These are phyloP conservation scores for Sarcophaga peregrina DNA, from an alignment of 1,140 invertebrate genomes.

Conservation along the genomic window DNA sequence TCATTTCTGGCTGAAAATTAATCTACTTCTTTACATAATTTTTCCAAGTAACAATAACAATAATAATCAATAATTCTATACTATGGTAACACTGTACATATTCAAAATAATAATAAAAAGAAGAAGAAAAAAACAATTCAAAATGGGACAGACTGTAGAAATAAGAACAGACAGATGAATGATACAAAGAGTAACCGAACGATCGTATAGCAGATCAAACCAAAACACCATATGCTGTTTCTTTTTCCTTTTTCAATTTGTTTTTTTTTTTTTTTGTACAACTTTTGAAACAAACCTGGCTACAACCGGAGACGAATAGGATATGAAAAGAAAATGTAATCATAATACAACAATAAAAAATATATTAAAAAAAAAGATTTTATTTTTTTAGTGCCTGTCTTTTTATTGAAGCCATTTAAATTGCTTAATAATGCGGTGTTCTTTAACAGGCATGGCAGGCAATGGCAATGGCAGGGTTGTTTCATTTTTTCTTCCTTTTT, in stretches of 20 bases:
- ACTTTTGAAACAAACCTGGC: not conserved
- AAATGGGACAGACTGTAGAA: not conserved
- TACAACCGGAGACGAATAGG: not conserved
- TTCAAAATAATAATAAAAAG: not conserved
- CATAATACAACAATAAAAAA: not conserved
- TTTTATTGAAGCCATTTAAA: conserved; percentile 12
- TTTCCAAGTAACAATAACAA: no score
- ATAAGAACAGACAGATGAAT: conserved; percentile 9
- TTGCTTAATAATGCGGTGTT: not conserved
- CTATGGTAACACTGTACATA: no score
- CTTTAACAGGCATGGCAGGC: not conserved
- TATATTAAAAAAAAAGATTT: not conserved
- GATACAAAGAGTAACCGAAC: not conserved
- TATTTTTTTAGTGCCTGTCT: not conserved
- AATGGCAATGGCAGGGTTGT: not conserved
- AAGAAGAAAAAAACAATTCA: not conserved
- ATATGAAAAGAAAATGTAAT: not conserved
- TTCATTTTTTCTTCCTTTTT: not conserved
- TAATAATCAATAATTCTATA: no score
- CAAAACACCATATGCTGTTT: not conserved
- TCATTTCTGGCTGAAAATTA: no score
- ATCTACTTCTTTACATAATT: no score
- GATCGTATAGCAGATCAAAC: not conserved
- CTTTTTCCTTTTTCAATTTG: no score
- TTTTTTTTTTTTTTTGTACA: not conserved